Evolutionary conservation across 2,113 vertebrate species (phyloP).

Genomic region (Nycticryphes semicollaris): DNA sequence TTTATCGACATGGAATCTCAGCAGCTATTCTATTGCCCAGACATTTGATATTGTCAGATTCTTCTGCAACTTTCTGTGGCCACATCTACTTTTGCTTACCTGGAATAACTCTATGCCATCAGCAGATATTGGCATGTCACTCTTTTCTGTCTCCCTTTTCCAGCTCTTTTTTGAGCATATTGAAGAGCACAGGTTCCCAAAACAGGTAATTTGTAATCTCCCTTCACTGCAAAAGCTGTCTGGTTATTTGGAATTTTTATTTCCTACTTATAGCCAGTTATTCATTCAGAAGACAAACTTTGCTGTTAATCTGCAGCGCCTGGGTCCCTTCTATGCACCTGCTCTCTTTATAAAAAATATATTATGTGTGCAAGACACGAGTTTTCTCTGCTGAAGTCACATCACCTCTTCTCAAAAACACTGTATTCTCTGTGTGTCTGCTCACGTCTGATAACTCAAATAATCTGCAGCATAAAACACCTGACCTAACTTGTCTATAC

Average conservation of each 20-base stretch:
- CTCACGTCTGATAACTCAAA: not conserved
- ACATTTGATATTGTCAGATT: not conserved
- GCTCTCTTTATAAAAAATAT: not conserved
- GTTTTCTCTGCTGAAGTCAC: not conserved
- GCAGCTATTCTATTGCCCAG: conserved; percentile 1
- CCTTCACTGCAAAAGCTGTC: not conserved
- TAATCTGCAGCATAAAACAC: not conserved
- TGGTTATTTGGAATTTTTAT: not conserved
- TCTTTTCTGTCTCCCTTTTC: fast-evolving
- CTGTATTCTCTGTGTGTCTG: not conserved
- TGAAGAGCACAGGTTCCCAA: not conserved
- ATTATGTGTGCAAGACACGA: not conserved
- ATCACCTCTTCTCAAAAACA: not conserved
- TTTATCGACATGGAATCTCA: conserved; percentile 21
- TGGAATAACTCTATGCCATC: not conserved
- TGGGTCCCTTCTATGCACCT: not conserved
- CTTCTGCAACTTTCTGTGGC: conserved; percentile 1
- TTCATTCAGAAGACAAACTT: not conserved
- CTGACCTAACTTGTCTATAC: not conserved
- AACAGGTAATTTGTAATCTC: not conserved
- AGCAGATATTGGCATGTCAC: not conserved
- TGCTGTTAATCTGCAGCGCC: not conserved
- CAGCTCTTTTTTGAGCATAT: not conserved
- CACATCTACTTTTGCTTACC: not conserved
- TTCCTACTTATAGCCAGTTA: not conserved